A percentile compares a stretch with the other conserved stretches of the same genome.
These are phyloP conservation scores for Argynnis bischoffii DNA, from an alignment of 2,888 invertebrate species.

Conservation along the genomic window DNA sequence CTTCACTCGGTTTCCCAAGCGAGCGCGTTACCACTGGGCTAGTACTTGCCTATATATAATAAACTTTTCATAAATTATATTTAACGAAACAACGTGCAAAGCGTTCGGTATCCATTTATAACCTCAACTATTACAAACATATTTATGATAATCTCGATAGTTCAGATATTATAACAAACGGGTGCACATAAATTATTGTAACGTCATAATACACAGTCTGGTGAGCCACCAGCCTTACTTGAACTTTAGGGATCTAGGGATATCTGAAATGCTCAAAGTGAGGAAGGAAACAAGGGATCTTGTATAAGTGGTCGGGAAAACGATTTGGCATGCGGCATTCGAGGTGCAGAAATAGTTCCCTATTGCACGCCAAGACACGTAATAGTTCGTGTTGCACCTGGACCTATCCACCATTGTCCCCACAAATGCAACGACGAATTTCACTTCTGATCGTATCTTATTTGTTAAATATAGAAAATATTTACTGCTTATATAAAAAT, in stretches of 20 bases:
- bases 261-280: slow-evolving; percentile 20
- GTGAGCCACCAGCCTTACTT: slow-evolving; percentile 34
- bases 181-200: slow-evolving; percentile 35
- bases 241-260: slow-evolving; percentile 34
- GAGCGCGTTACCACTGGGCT: no score
- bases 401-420: slow-evolving; percentile 45
- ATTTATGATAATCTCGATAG: slow-evolving; percentile 35
- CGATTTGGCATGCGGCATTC: slow-evolving; percentile 64
- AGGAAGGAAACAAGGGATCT: slow-evolving; percentile 36
- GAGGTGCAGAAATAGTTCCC: slow-evolving; percentile 68
- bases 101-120: slow-evolving; percentile 19
- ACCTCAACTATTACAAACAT: slow-evolving; percentile 17
- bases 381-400: slow-evolving; percentile 51
- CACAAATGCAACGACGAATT: slow-evolving; percentile 31
- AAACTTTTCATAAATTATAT: neutral
- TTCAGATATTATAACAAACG: slow-evolving; percentile 34
- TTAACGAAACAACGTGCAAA: slow-evolving; percentile 5
- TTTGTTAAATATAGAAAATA: slow-evolving; percentile 13
- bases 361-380: slow-evolving; percentile 62
- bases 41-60: no score
- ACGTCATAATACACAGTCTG: slow-evolving; percentile 42
- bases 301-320: slow-evolving; percentile 38
- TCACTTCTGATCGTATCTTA: slow-evolving; percentile 18
- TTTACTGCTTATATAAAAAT: neutral
- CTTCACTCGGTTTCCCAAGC: no score